phyloP scores from a whole-genome alignment of 2,888 invertebrate species.

The Colostygia pectinataria region DNA sequence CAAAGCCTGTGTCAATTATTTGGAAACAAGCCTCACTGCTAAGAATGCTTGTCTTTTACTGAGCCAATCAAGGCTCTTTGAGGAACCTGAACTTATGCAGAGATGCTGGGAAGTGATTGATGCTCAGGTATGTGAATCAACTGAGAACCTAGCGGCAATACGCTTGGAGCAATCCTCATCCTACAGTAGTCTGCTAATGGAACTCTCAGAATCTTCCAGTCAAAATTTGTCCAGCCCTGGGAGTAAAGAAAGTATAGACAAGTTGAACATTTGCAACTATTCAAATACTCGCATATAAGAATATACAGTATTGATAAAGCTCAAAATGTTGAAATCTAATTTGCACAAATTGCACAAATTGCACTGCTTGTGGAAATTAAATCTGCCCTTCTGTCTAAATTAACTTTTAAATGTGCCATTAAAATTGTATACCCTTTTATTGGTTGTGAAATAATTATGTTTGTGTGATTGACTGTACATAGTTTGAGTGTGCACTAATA shows the following conservation, averaged over 20 bases:
- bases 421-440: conserved; percentile 55
- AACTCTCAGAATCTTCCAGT: conserved; percentile 70
- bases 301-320: conserved; percentile 19
- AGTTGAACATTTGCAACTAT: conserved; percentile 55
- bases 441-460: conserved; percentile 66
- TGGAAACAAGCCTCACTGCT: conserved; percentile 97
- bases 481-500: conserved; percentile 18
- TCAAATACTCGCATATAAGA: conserved; percentile 8
- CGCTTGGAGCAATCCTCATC: conserved; percentile 70
- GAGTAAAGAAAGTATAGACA: conserved; percentile 62
- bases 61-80: conserved; percentile 97
- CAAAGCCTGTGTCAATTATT: conserved; percentile 95
- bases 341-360: conserved; percentile 20
- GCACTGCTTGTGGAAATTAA: conserved; percentile 16
- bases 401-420: conserved; percentile 44
- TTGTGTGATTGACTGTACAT: conserved; percentile 43
- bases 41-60: conserved; percentile 97
- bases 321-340: conserved; percentile 21
- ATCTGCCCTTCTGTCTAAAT: conserved; percentile 21
- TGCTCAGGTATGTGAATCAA: conserved; percentile 91
- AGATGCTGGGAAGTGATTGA: conserved; percentile 99
- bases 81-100: conserved; percentile 98
- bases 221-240: conserved; percentile 69
- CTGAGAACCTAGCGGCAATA: conserved; percentile 74
- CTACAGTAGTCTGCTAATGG: conserved; percentile 71